Base-by-base conservation (phyloP, 2,888 invertebrate genomes). In the Caenorhabditis sp. region DNA sequence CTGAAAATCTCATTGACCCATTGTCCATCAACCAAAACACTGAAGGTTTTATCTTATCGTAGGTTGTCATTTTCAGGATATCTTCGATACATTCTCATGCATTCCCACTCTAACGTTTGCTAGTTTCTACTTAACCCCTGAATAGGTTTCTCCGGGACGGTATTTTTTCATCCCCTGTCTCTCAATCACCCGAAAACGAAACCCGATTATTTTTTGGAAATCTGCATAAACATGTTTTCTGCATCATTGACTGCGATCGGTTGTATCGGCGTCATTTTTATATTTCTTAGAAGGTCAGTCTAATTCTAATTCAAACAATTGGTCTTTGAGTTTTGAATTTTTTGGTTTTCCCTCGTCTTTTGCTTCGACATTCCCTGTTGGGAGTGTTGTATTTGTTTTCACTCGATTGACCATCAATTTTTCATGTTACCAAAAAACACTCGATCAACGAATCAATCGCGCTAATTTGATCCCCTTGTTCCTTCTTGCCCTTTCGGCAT, bases 171-270 rank as follows among this genome's bases (percentile, higher is more conserved):
- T 41, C 24, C 26, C 3, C 4, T 51, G 19, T 8, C 38, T 74
- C 19, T 41, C 4, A 47, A 28, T 44, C 61, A 38, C 14, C 19
- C 22, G 0, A 26, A 44, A 44, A 28, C 44, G 47, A 26, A 63
- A 75, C 47, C 58, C 75, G 66, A 75, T 75, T 75, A 24, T 58
- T n/a, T 66, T 64, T 28, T n/a, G 31, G 35, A 66, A 54, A 74
- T 64, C 47, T 75, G 31, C 75, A 58, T 66, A 68, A 75, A 66
- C 66, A 59, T 59, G 66, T 75, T 58, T 47, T 49, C 73, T 22
- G 24, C 26, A 26, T 54, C 26, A 24, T 14, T 3, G 24, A 0
- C 1, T 12, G 26, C 26, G 54, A 26, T 26, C 24, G 26, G 14
- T 22, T 51, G 19, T 7, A 8, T 26, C 26, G 61, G 59, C 35